Evolutionary conservation across 2,797 vertebrate species (phyloP), one percentile per base, ranked within the genome.

Genomic region (Okamejei kenojei): DNA sequence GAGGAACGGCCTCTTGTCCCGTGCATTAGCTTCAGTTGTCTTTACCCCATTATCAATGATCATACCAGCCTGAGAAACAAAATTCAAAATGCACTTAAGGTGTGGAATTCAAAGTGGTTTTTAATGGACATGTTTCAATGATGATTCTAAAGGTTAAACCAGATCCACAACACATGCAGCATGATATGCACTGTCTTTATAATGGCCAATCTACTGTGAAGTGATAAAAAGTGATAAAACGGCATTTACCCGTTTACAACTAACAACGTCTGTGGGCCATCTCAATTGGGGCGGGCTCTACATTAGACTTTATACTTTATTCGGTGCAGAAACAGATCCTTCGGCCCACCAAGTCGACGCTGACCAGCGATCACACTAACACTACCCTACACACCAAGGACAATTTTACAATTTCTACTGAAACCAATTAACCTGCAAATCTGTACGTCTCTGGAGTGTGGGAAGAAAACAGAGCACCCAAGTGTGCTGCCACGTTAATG

Each of bases 1-100:
- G 68, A 99, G 96, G 94, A 98, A 98, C 7, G 98, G 98, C 93
- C 98, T 97, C 96, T 99, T 99, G 96, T 99, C 99, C 95, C 98
- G 98, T 94, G 97, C 96, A 0, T 97, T 98, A 10, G 99, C 98
- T 94, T 97, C 95, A 0, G 98, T 99, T 0, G 98, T 99, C 95
- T 99, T 99, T 13, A 99, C 99, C 0, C 99, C 99, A 0, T 99
- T 97, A 95, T 99, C 99, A 0, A 99, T 98, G 93, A 99, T 99
- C 97, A 99, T 98, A 93, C 99, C 99, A 77, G 98, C 98, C 99
- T 99, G 73, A 76, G 94, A 78, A 19, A 79, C 58, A 61, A 88
- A 17, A 68, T 35, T 88, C 63, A 63, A 68, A 21, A 88, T 63
- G 1, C 15, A 21, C 7, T 88, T 86, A 17, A 17, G 29, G 6